Evolutionary conservation across 37 sponge, comb jelly and placozoan species (phyloP).

Genomic region (Hormiphora californensis): DNA sequence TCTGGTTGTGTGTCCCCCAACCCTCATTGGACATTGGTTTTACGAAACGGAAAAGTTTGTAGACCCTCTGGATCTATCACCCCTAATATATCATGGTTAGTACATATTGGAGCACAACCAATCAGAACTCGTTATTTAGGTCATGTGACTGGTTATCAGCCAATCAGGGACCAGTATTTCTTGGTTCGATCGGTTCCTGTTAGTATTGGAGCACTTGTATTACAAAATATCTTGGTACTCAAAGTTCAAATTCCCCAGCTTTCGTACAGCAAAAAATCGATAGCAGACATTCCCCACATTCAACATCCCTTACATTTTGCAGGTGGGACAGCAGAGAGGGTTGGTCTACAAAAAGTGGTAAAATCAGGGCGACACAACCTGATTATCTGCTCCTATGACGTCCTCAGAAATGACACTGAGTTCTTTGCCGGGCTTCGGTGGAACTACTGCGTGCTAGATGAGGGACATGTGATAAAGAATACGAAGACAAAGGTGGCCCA

Average conservation of each 20-base stretch:
- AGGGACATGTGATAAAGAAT: conserved; percentile 97
- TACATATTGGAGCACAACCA: no score
- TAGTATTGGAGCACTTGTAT: no score
- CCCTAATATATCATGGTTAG: conserved; percentile 82
- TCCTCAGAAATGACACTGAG: conserved; percentile 92
- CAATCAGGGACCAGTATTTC: no score
- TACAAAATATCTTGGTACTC: no score
- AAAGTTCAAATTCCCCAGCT: no score
- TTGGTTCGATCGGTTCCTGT: no score
- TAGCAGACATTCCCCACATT: no score
- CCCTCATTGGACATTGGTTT: conserved; percentile 91
- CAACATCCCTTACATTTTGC: no score
- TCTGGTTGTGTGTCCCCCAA: conserved; percentile 95
- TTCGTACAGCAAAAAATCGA: no score
- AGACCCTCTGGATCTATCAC: conserved; percentile 58
- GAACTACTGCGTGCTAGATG: conserved; percentile 95
- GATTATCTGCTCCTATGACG: conserved; percentile 91
- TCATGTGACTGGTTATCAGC: no score
- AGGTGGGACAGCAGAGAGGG: no score
- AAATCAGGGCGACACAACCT: conserved; percentile 57
- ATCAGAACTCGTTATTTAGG: no score
- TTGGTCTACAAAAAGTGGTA: neutral
- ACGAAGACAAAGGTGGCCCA: conserved; percentile 86
- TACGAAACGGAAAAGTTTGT: conserved; percentile 91
- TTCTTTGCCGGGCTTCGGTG: conserved; percentile 70